Base-by-base conservation (phyloP, 2,888 invertebrate genomes). In the Deilephila porcellus region DNA sequence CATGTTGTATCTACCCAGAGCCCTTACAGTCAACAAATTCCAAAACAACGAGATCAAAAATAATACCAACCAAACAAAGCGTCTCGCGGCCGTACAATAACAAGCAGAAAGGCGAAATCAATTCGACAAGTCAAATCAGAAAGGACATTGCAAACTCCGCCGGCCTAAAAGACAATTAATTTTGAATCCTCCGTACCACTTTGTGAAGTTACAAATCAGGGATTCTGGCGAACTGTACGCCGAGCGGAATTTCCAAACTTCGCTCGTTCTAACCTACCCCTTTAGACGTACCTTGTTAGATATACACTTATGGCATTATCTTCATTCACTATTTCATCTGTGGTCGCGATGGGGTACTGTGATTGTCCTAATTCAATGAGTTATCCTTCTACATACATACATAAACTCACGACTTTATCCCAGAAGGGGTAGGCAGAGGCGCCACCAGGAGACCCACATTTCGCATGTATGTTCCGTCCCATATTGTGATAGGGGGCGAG, bases 181-280 rank as follows among this genome's bases (percentile, higher is more conserved):
- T 85, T 83, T 73, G 84, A 82, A 88, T 87, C 79, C 78, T 45
- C 45, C 80, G 78, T 75, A 80, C 80, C 82, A 82, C 82, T 83
- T 83, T 82, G 75, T 75, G 70, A 85, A 89, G 86, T 90, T 88
- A 84, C 87, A 89, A 88, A 88, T 89, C 88, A 86, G 85, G 85
- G 86, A 52, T 67, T 67, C 45, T 67, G 52, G 67, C 25, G 25
- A 52, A 80, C 84, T 79, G 82, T 79, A 76, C 76, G 81, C 74
- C 80, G 79, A 76, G 80, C 76, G 81, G 81, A 81, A 79, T 78
- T 75, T 62, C 19, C 72, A 72, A 82, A 80, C 76, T 81, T 84
- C 76, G 74, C 63, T 76, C 78, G 79, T 80, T 81, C 79, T 64
- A 6, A 11, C 37, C 25, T 20, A 45, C 64, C 37, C 64, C 20